Evolutionary conservation across 2,113 vertebrate species (phyloP), one percentile per base, ranked within the genome.

Genomic region (Vireo altiloquus): DNA sequence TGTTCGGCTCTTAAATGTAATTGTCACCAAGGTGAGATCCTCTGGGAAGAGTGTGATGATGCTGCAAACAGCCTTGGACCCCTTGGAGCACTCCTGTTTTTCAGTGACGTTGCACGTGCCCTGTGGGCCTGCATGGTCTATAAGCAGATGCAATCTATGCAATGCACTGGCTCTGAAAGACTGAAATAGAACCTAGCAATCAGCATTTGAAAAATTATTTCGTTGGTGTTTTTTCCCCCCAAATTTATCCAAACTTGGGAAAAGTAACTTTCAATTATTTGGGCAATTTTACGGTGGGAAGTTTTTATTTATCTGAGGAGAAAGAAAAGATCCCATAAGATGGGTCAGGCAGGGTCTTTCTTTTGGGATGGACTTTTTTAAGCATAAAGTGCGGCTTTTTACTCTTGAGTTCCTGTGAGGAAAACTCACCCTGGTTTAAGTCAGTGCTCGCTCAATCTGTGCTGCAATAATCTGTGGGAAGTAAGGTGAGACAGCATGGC

Each of bases 181-280:
- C 31, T 69, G 75, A 59, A 90, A 59, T 2, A 64, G 25, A 76
- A 27, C 12, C 23, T 19, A 46, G 12, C 7, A 71, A 49, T 42
- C 33, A 69, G 13, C 39, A 33, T 33, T n/a, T 82, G 25, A 33
- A 78, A 90, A 87, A 52, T 13, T 57, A 37, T n/a, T 63, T 64
- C 31, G 16, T 33, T 46, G 10, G 13, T 20, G 2, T 10, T 31
- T 49, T 50, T 6, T 2, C 1, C 7, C 19, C 6, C 13, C 20
- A 79, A 35, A 65, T 87, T 72, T 87, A 74, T 16, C 11, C 20
- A 24, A 79, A 77, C n/a, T 3, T 50, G 21, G 24, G 24, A 71
- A 56, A 76, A 11, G 6, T 59, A 65, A 30, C 12, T 33, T 65
- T 49, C 4, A 61, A 8, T 30, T 3, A 19, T 65, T 81, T 70